A percentile compares a stretch with the other conserved stretches of the same genome.
phyloP scores from a whole-genome alignment of 2,113 vertebrate species.

The Oryzias celebensis region DNA sequence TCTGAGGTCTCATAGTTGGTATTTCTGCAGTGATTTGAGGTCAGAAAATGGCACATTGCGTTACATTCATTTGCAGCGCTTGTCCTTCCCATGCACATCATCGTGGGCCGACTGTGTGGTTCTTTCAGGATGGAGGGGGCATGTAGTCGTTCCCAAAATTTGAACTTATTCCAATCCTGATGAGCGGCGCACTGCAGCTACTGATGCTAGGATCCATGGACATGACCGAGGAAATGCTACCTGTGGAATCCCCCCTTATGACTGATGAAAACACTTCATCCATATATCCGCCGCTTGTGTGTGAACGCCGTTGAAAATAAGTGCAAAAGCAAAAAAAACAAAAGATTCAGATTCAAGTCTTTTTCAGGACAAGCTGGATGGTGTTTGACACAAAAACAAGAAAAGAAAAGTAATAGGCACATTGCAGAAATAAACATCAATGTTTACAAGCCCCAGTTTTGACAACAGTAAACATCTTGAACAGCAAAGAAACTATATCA shows the following conservation, averaged over 20 bases:
- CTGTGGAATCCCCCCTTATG: slow-evolving; percentile 22
- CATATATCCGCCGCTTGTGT: slow-evolving; percentile 6
- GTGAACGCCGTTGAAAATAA: slow-evolving; percentile 5
- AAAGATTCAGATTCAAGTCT: slow-evolving; percentile 39
- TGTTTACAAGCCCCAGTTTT: slow-evolving; percentile 26
- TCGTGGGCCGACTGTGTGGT: slow-evolving; percentile 19
- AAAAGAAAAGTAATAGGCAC: slow-evolving; percentile 41
- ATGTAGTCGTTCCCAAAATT: slow-evolving; percentile 28
- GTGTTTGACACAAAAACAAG: slow-evolving; percentile 21
- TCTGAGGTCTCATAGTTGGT: slow-evolving; percentile 59
- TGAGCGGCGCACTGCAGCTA: slow-evolving; percentile 22
- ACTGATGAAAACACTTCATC: slow-evolving; percentile 3
- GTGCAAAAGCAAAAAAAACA: slow-evolving; percentile 6
- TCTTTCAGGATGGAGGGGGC: not conserved
- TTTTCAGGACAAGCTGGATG: slow-evolving; percentile 35
- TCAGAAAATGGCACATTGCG: slow-evolving; percentile 76
- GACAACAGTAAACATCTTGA: not conserved
- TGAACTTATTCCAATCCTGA: slow-evolving; percentile 28
- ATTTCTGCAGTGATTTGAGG: slow-evolving; percentile 62
- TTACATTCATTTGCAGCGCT: slow-evolving; percentile 77
- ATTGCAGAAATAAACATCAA: slow-evolving; percentile 31
- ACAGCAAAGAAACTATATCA: slow-evolving; percentile 12
- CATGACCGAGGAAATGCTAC: slow-evolving; percentile 44
- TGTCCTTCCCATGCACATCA: slow-evolving; percentile 13
- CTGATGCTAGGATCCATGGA: slow-evolving; percentile 35